A percentile compares a stretch with the other conserved stretches of the same genome.
phyloP scores from a whole-genome alignment of 92 coral and sea anemone genomes.

The Galaxea fascicularis region DNA sequence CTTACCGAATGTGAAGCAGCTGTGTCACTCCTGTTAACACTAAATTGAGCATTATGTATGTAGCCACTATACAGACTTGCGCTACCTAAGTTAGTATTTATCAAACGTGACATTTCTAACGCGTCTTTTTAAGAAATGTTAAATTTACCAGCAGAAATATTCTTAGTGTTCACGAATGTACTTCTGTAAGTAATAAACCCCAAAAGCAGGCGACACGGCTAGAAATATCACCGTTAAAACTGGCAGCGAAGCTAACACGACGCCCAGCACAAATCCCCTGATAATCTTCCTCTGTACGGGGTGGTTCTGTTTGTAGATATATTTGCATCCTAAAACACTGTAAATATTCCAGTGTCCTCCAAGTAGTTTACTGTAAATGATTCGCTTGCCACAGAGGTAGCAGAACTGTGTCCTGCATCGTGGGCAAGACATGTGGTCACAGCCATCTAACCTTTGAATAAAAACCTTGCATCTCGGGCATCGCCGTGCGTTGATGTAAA shows the following conservation, averaged over 20 bases:
- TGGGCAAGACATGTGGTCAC: constrained; percentile 57
- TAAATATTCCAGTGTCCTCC: constrained; percentile 55
- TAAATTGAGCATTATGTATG: too few relatives aligned
- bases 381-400: constrained; percentile 45
- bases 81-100: too few relatives aligned
- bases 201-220: constrained; percentile 18
- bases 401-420: constrained; percentile 44
- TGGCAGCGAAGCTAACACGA: constrained; percentile 35
- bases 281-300: constrained; percentile 49
- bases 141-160: too few relatives aligned
- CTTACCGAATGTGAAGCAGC: too few relatives aligned
- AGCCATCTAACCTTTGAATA: constrained; percentile 46
- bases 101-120: too few relatives aligned
- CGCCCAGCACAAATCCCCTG: constrained; percentile 18
- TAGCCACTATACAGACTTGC: too few relatives aligned
- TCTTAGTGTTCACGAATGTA: constrained; percentile 20
- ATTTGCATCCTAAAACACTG: constrained; percentile 44
- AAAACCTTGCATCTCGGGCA: constrained; percentile 50
- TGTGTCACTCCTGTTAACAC: too few relatives aligned
- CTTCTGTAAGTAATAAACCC: constrained; percentile 16
- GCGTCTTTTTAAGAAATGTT: too few relatives aligned
- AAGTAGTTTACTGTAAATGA: constrained; percentile 26
- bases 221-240: constrained; percentile 19
- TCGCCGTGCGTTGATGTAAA: constrained; percentile 26
- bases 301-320: constrained; percentile 30